Conservation (phyloP, 1,140 invertebrate species). For the Anoplophora glabripennis region DNA sequence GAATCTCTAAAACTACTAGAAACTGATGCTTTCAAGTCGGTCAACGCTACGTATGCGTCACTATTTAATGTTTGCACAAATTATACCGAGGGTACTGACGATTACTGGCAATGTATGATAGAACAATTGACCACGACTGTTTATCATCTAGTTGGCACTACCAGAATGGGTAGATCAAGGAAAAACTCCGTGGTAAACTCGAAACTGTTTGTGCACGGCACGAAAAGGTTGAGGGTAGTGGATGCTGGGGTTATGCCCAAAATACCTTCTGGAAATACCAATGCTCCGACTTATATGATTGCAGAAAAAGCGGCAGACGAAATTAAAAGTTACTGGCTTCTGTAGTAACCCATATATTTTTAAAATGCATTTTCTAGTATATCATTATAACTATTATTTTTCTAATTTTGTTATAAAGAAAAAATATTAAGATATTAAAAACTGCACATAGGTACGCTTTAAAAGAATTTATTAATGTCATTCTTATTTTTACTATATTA, state of each 20-base stretch:
- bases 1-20: constrained; percentile 57
- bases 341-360: no score
- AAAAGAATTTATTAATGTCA: no score
- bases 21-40: constrained; percentile 53
- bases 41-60: neutral
- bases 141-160: constrained; percentile 56
- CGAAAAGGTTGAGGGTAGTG: constrained; percentile 49
- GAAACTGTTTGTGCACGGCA: constrained; percentile 47
- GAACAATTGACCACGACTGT: constrained; percentile 3
- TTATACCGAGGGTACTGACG: no score
- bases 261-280: constrained; percentile 51
- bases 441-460: no score
- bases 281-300: constrained; percentile 55
- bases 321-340: constrained; percentile 8
- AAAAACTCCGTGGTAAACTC: constrained; percentile 51
- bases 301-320: constrained; percentile 54
- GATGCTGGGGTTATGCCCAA: constrained; percentile 47
- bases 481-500: no score
- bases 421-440: no score
- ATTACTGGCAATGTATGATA: constrained; percentile 9
- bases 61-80: no score
- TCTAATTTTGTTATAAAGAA: no score
- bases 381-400: no score
- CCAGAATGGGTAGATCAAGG: constrained; percentile 58
- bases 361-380: no score